phyloP scores from a whole-genome alignment of 2,888 invertebrate species.

The Aleiodes leptofemur region DNA sequence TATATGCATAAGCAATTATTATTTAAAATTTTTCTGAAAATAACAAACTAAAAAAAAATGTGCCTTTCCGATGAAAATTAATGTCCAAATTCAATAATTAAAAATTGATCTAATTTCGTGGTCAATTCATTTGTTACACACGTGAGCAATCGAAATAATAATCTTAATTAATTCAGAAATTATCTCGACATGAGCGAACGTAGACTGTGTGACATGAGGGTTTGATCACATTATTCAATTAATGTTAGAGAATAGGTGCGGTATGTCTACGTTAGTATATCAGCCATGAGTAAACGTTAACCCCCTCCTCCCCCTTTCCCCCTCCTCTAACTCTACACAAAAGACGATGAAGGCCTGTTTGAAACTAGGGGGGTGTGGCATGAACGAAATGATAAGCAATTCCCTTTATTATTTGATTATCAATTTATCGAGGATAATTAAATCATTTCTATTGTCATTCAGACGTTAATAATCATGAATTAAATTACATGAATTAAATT shows the following conservation, averaged over 20 bases:
- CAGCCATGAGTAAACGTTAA: constrained; percentile 2
- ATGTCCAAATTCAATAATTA: neutral
- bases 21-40: too few relatives aligned
- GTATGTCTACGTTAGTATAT: neutral
- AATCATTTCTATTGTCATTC: too few relatives aligned
- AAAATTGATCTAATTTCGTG: neutral
- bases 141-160: constrained; percentile 2
- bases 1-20: too few relatives aligned
- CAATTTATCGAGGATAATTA: too few relatives aligned
- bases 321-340: neutral
- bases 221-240: constrained; percentile 13
- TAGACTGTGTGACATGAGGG: neutral
- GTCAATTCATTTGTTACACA: neutral
- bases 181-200: neutral
- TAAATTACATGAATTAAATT: too few relatives aligned
- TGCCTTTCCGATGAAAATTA: too few relatives aligned
- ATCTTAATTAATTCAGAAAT: constrained; percentile 4
- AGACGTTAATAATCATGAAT: too few relatives aligned
- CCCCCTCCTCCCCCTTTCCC: too few relatives aligned
- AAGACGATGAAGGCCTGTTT: neutral
- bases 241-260: constrained; percentile 4
- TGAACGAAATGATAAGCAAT: too few relatives aligned
- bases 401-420: too few relatives aligned
- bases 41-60: too few relatives aligned
- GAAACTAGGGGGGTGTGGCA: too few relatives aligned